These are phyloP conservation scores for Mormyrus lacerda DNA, from an alignment of 2,113 vertebrate genomes.

Conservation along the genomic window DNA sequence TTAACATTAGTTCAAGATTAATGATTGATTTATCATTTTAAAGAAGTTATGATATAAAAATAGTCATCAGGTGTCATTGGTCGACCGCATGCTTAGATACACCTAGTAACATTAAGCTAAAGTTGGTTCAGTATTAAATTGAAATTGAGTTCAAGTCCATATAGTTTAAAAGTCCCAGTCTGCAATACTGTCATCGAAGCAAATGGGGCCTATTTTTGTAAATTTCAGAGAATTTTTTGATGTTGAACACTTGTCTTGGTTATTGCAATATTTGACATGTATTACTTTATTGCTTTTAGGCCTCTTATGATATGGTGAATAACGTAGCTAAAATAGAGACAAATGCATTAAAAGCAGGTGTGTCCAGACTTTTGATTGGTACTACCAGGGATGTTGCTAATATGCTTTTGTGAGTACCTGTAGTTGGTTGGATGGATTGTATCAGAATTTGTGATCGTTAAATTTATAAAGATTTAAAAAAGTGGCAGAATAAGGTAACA, in stretches of 20 bases:
- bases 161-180: too few relatives aligned
- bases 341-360: neutral
- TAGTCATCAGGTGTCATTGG: too few relatives aligned
- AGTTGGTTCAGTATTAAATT: too few relatives aligned
- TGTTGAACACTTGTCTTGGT: neutral
- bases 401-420: neutral
- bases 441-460: neutral
- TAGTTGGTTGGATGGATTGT: neutral
- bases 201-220: neutral
- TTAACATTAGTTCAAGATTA: too few relatives aligned
- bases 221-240: neutral
- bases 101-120: too few relatives aligned
- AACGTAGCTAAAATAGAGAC: neutral
- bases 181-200: neutral
- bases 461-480: neutral
- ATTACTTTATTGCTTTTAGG: neutral
- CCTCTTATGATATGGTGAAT: neutral
- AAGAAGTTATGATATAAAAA: too few relatives aligned
- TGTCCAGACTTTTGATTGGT: neutral
- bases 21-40: too few relatives aligned
- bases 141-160: too few relatives aligned
- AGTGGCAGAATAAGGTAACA: neutral
- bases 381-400: neutral
- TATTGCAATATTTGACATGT: neutral
- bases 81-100: too few relatives aligned